These are phyloP conservation scores for Aselliscus stoliczkanus DNA, from an alignment of 2,797 vertebrate species.

Conservation along the genomic window DNA sequence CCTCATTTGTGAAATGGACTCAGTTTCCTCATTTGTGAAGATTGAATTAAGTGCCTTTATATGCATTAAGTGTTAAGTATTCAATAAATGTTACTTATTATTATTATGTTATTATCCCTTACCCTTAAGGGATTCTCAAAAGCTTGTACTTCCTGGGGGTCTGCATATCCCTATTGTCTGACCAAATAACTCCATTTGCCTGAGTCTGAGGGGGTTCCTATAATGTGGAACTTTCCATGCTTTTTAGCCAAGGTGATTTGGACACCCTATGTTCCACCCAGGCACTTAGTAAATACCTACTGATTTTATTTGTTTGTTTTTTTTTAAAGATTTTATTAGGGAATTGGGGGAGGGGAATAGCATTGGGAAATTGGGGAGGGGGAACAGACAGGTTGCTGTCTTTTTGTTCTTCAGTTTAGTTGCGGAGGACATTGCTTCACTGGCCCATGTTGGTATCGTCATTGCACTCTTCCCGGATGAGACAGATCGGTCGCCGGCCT, in stretches of 20 bases:
- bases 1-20: neutral
- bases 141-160: neutral
- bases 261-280: neutral
- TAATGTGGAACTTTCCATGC: neutral
- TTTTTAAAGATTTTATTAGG: too few species aligned
- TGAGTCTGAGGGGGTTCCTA: neutral
- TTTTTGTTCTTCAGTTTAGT: too few species aligned
- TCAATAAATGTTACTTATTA: neutral
- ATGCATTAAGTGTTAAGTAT: neutral
- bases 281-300: neutral
- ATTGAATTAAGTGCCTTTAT: slow-evolving; percentile 20
- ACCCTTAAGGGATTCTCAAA: neutral
- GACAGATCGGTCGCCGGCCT: too few species aligned
- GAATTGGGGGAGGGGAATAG: too few species aligned
- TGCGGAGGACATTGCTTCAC: too few species aligned
- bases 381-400: too few species aligned
- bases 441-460: too few species aligned
- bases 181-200: neutral
- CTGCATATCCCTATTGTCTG: neutral
- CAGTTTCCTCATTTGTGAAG: neutral
- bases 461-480: too few species aligned
- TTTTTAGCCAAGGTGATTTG: neutral
- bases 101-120: neutral
- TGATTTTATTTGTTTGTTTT: too few species aligned
- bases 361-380: too few species aligned